Evolutionary conservation across 2,113 vertebrate genomes (phyloP), one percentile per base, ranked within the genome.

Genomic region (Sylvia atricapilla): DNA sequence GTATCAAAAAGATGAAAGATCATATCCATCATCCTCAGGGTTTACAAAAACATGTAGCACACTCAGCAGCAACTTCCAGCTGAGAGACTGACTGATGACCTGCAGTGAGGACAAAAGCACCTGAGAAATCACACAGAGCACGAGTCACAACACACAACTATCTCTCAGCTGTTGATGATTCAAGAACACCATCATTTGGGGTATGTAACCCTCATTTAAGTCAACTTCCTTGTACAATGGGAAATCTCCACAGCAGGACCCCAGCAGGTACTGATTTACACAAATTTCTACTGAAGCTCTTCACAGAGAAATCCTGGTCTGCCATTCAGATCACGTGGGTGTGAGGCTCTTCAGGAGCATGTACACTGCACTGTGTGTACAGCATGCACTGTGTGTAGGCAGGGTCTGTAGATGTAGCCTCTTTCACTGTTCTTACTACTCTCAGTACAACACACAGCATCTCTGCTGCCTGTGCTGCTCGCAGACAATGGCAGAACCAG

Each of bases 121-220:
- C 52, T 74, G 75, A 92, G 90, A 93, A 95, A 88, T 90, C 63
- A 70, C 22, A 24, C 75, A 90, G 60, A 80, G 35, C 59, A 86
- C 0, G 0, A 79, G 58, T 21, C 75, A 27, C n/a, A 82, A 39
- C 23, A n/a, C 4, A n/a, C 64, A 93, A 59, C 63, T 53, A 56
- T 87, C 77, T 75, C 85, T 74, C 88, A 94, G 60, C 44, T 27
- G 30, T 13, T 47, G 25, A 23, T 70, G 68, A 60, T 69, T 70
- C 49, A 72, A 58, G 25, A 94, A 92, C 75, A 49, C 8, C 37
- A 35, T 68, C 11, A 58, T 72, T 37, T 56, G 41, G 37, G 10
- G 3, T 37, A 49, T 22, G 12, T 20, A 60, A 78, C 39, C 31
- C 41, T 78, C 60, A 59, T 16, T 59, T 70, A 50, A 75, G 56